Conservation (phyloP, 2,113 vertebrate species). For the Myotis davidii region DNA sequence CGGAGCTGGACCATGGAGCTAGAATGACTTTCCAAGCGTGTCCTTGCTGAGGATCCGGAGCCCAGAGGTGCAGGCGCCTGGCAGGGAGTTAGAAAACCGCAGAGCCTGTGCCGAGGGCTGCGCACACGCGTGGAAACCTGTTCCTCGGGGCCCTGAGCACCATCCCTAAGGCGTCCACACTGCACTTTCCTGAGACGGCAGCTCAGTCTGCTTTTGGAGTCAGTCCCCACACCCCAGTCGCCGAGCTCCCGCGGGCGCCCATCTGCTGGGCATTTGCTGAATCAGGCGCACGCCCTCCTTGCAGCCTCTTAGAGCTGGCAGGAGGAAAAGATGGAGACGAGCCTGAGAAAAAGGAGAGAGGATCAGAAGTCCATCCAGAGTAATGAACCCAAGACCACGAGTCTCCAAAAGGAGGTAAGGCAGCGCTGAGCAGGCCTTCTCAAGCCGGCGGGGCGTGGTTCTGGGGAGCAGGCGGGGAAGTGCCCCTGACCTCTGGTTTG, state of each 20-base stretch:
- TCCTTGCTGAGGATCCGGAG: not conserved
- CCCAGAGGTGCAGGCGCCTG: accelerated
- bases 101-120: not conserved
- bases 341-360: conserved; percentile 75
- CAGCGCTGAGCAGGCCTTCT: accelerated
- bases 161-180: accelerated
- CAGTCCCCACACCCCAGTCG: not conserved
- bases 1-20: not conserved
- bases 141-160: not conserved
- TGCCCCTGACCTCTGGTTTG: too few relatives aligned
- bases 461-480: not conserved
- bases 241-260: accelerated
- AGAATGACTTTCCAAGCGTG: not conserved
- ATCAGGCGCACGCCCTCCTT: not conserved
- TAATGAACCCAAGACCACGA: conserved; percentile 67
- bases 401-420: conserved; percentile 85
- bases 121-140: accelerated
- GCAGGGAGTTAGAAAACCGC: not conserved
- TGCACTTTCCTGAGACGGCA: not conserved
- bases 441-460: accelerated
- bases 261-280: not conserved
- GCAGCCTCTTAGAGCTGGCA: conserved; percentile 22
- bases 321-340: conserved; percentile 75
- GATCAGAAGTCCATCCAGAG: conserved; percentile 74
- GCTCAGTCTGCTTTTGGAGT: not conserved